Conservation (phyloP, 2,797 vertebrate species). For the Crocidura indochinensis region DNA sequence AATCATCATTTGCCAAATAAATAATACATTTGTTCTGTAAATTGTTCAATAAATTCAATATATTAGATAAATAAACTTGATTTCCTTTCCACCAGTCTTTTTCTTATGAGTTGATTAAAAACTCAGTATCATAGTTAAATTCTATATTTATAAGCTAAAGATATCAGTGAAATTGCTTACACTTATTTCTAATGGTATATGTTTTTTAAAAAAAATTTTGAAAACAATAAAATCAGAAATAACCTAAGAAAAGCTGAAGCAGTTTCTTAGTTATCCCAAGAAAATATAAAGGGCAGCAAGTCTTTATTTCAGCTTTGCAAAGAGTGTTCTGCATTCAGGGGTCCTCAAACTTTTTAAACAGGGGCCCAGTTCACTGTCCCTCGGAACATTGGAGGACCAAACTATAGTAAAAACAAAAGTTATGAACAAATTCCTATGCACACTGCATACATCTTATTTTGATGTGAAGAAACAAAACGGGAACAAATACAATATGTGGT, state of each 20-base stretch:
- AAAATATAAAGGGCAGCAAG: background rate
- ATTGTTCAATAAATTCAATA: too few species aligned
- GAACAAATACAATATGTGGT: too few species aligned
- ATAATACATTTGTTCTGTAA: too few species aligned
- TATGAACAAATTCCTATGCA: too few species aligned
- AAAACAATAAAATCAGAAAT: slow-evolving; percentile 44
- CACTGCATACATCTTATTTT: too few species aligned
- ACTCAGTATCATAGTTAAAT: background rate
- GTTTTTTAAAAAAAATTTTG: background rate
- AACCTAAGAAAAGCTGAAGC: background rate
- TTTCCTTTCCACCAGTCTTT: background rate
- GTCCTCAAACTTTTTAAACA: too few species aligned
- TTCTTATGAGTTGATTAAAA: background rate
- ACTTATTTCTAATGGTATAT: background rate
- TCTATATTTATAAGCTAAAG: background rate
- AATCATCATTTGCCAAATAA: too few species aligned
- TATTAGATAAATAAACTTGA: background rate
- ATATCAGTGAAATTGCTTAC: background rate
- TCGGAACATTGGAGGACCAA: too few species aligned
- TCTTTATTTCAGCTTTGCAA: background rate
- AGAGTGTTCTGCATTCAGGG: background rate
- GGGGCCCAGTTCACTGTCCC: too few species aligned
- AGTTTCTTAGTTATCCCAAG: background rate
- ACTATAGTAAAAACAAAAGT: too few species aligned
- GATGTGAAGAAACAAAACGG: too few species aligned